Evolutionary conservation across 2,113 vertebrate genomes (phyloP), one percentile per base, ranked within the genome.

Genomic region (Diadophis punctatus): DNA sequence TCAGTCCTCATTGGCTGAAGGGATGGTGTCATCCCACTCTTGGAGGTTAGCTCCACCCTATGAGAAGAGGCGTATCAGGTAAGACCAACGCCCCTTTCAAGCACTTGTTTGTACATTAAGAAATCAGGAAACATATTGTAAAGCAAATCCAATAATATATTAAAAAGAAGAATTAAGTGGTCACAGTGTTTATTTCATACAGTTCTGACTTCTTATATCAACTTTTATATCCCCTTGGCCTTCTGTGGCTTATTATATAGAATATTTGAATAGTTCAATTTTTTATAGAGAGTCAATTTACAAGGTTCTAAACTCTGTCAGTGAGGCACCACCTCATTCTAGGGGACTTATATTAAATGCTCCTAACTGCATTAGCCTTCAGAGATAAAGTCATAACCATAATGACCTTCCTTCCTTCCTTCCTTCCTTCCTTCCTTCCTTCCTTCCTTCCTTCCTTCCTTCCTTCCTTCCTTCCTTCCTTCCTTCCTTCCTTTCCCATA

Each of bases 121-220:
- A 92, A 93, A 92, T 87, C 30, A 88, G 89, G 91, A 93, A 55
- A 52, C 39, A 60, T 92, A 85, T 87, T 93, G 43, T 91, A 90
- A 95, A 95, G 22, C 46, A 52, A 91, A 18, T 25, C 34, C 87
- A 91, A 95, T 93, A 95, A 93, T 96, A 90, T 92, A 93, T 88
- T 74, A 91, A 94, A n/a, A 93, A 49, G 11, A 51, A 94, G 5
- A 68, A 58, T 93, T 95, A 80, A 91, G 91, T 93, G 91, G 93
- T 93, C 88, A 68, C 6, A 7, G 46, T 85, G 80, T 23, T 74
- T 34, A 46, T 49, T 43, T 90, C 51, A 48, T 51, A 74, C 1
- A 20, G 30, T 51, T 74, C 43, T 86, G 90, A 84, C 60, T 85
- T 94, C 89, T 92, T 58, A 93, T 8, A 0, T 11, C 91, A 91